These are phyloP conservation scores for Vespertilio murinus DNA, from an alignment of 2,797 vertebrate genomes.

Conservation along the genomic window DNA sequence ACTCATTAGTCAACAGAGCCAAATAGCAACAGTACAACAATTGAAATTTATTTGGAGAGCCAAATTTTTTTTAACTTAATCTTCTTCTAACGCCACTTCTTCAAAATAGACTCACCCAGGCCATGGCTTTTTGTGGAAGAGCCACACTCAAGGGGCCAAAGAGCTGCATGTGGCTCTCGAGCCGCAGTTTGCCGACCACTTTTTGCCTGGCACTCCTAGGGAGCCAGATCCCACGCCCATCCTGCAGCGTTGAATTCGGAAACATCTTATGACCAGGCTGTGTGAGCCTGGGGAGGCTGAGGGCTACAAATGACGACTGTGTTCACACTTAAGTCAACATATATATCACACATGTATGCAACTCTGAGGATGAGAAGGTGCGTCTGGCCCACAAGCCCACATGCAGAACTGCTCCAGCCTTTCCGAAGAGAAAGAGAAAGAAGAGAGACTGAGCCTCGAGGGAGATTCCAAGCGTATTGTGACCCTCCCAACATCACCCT, in stretches of 20 bases:
- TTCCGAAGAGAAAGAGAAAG: not conserved
- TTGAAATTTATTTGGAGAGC: too few relatives aligned
- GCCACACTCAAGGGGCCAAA: too few relatives aligned
- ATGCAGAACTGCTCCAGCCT: not conserved
- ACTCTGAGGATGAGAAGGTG: not conserved
- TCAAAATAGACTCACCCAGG: too few relatives aligned
- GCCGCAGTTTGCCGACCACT: too few relatives aligned
- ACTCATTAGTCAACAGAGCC: too few relatives aligned
- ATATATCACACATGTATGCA: rapidly evolving
- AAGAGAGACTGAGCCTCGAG: not conserved
- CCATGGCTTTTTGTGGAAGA: too few relatives aligned
- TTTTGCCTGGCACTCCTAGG: not conserved
- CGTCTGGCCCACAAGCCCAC: not conserved
- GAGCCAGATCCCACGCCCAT: not conserved
- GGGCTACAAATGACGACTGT: not conserved
- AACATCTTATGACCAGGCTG: not conserved
- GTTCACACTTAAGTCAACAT: not conserved
- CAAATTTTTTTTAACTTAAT: too few relatives aligned
- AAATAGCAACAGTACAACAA: too few relatives aligned
- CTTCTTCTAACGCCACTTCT: too few relatives aligned
- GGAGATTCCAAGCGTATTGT: not conserved
- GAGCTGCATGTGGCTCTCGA: too few relatives aligned
- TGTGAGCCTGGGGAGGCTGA: not conserved
- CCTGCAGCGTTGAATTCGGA: not conserved
- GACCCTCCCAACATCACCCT: not conserved